A percentile compares a stretch with the other conserved stretches of the same genome.
phyloP scores from a whole-genome alignment of 2,888 invertebrate genomes.

The Brenthis hecate region DNA sequence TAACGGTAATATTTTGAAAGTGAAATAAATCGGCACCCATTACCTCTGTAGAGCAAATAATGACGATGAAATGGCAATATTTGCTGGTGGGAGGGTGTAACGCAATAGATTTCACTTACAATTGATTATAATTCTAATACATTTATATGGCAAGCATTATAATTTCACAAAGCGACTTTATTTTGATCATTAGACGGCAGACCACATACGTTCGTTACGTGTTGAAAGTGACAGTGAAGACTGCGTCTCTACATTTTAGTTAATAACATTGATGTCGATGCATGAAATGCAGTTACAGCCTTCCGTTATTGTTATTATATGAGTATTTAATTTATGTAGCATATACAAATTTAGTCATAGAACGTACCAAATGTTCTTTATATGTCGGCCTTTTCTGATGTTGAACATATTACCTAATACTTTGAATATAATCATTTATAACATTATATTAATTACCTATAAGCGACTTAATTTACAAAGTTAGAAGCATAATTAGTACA shows the following conservation, averaged over 20 bases:
- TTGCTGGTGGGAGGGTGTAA: not conserved
- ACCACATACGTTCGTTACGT: not conserved
- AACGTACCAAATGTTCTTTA: no score
- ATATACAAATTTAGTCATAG: no score
- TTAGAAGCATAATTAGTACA: no score
- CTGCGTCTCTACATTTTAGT: not conserved
- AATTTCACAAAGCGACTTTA: no score
- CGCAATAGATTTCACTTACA: slow-evolving; percentile 16
- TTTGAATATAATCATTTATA: no score
- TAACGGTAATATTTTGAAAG: slow-evolving; percentile 21
- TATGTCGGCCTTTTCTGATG: no score
- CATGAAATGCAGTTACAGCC: not conserved
- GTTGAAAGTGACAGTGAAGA: slow-evolving; percentile 1
- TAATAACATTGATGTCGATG: not conserved
- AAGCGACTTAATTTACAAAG: no score
- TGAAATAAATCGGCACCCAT: slow-evolving; percentile 9
- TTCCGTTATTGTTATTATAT: no score
- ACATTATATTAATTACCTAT: no score
- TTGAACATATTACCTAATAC: no score
- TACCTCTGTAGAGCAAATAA: not conserved
- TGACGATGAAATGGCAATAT: slow-evolving; percentile 9
- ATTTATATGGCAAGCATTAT: no score
- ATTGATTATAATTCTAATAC: not conserved
- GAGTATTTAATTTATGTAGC: no score
- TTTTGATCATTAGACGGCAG: not conserved